phyloP scores from a whole-genome alignment of 1,140 invertebrate species.

The Drosophila setifemur region DNA sequence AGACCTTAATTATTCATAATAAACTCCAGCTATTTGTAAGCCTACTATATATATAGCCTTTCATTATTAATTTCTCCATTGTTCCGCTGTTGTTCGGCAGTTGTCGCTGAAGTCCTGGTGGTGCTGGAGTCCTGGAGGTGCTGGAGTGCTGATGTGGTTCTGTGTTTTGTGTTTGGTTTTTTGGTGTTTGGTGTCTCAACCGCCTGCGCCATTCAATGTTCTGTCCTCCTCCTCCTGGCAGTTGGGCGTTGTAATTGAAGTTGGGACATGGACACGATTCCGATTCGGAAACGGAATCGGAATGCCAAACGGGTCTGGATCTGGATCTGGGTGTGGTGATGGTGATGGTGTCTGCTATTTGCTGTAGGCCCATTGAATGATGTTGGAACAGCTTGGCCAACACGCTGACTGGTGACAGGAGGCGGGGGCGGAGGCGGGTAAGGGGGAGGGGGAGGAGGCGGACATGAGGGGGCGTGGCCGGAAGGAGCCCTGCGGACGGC shows the following conservation, averaged over 20 bases:
- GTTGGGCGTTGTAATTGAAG: conserved; percentile 14
- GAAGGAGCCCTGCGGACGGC: not conserved
- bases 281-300: not conserved
- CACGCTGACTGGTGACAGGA: not conserved
- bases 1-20: conserved; percentile 31
- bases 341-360: too few relatives aligned
- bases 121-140: too few relatives aligned
- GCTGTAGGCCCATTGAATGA: not conserved
- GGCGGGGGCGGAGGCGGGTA: not conserved
- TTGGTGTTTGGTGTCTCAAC: conserved; percentile 5
- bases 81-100: too few relatives aligned
- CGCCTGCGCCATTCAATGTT: conserved; percentile 13
- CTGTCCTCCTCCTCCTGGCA: not conserved
- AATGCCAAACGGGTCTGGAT: too few relatives aligned
- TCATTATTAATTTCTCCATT: too few relatives aligned
- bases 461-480: not conserved
- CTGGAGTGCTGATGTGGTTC: too few relatives aligned
- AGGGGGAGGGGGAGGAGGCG: not conserved
- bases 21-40: conserved; percentile 13
- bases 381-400: conserved; percentile 21
- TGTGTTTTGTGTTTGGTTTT: not conserved
- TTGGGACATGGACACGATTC: conserved; percentile 3
- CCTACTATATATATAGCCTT: not conserved
- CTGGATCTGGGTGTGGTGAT: not conserved
- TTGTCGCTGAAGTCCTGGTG: too few relatives aligned